Base-by-base conservation (phyloP, 2,797 vertebrate species). In the Gallirallus australis region DNA sequence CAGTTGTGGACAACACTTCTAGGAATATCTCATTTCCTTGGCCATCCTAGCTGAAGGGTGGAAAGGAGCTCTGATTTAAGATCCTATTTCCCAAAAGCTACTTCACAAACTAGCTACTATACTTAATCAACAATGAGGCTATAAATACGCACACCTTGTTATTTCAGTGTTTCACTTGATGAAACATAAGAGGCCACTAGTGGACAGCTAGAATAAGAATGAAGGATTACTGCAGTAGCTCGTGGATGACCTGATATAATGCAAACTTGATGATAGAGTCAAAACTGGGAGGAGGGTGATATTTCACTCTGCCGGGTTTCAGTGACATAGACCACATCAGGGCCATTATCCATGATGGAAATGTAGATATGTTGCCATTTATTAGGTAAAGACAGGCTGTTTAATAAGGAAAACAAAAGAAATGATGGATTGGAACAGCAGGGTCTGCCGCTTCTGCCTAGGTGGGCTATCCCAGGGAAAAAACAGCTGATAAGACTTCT, bases 191-290 rank as follows among this genome's bases (percentile, higher is more conserved):
- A 91, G 93, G 73, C 86, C 95, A 93, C 91, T 91, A 72, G 84
- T 91, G 94, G 90, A 94, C 94, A 96, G 90, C 93, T 85, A 68
- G 82, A 83, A 96, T 90, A 92, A 96, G 94, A 95, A 96, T 95
- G 94, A 96, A 94, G 70, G 68, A 97, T 96, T 91, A 92, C 89
- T 92, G 89, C 91, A 85, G 77, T 53, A 95, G 82, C 61, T 96
- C 81, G 64, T 61, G 70, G 83, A 79, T 95, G 95, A 95, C 89
- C 91, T 82, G 56, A 78, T 94, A 90, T 83, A 96, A 96, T 72
- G 78, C 84, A 91, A 91, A 88, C 59, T 66, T 88, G 79, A 96
- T 89, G 91, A 93, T 5, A 87, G 76, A 96, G 76, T 76, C 91
- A 94, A 84, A 97, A 90, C 35, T 61, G 8, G 37, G 69, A 82